phyloP scores from a whole-genome alignment of 2,113 vertebrate genomes.

The Poeciliopsis prolifica region DNA sequence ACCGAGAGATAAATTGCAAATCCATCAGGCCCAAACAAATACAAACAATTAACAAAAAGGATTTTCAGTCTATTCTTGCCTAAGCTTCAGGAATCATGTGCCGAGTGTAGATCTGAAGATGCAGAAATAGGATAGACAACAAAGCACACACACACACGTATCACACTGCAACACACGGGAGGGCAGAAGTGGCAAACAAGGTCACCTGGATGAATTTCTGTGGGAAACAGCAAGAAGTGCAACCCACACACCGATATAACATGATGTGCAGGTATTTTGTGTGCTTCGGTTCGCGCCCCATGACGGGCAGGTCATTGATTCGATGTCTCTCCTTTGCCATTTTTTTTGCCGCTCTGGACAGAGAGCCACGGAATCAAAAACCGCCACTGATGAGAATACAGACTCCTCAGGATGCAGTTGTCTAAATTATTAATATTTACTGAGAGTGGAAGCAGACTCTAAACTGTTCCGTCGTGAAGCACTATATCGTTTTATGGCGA shows the following conservation, averaged over 20 bases:
- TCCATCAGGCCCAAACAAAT: not conserved
- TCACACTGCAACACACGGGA: not conserved
- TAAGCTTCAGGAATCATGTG: not conserved
- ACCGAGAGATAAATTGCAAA: not conserved
- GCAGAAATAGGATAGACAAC: not conserved
- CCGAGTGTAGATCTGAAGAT: not conserved
- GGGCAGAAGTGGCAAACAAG: constrained; percentile 48
- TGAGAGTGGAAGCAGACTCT: not conserved
- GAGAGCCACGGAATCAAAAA: not conserved
- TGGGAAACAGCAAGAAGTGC: constrained; percentile 34
- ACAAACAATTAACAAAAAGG: not conserved
- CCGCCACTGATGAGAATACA: no score
- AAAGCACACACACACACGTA: not conserved
- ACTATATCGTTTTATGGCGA: not conserved
- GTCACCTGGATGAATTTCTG: constrained; percentile 44
- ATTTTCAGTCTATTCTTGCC: not conserved
- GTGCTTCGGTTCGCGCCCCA: not conserved
- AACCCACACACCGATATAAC: constrained; percentile 29
- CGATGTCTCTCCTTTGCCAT: not conserved
- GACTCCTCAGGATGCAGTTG: no score
- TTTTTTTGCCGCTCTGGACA: not conserved
- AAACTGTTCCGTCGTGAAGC: not conserved
- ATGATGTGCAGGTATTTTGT: constrained; percentile 5
- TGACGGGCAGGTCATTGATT: not conserved
- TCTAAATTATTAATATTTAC: no score